A percentile compares a stretch with the other conserved stretches of the same genome.
phyloP scores from a whole-genome alignment of 1,140 invertebrate species.

The Orchesella cincta region DNA sequence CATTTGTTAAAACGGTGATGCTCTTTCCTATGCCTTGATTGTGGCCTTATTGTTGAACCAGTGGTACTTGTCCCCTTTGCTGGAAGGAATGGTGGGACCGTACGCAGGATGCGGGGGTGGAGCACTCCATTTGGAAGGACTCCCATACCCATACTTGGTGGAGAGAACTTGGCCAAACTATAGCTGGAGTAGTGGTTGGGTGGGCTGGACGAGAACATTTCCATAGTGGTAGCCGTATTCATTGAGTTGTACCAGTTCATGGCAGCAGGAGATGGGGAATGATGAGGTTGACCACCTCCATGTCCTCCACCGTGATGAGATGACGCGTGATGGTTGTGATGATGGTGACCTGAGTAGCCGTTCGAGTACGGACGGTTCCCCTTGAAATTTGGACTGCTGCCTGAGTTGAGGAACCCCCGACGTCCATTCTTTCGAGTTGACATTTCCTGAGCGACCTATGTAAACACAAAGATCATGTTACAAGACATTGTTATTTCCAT shows the following conservation, averaged over 20 bases:
- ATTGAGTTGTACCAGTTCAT: conserved; percentile 39
- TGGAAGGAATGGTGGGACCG: conserved; percentile 29
- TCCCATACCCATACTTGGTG: conserved; percentile 43
- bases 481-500: too few relatives aligned
- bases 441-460: conserved; percentile 38
- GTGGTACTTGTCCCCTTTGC: conserved; percentile 44
- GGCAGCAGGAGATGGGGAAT: conserved; percentile 39
- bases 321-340: conserved; percentile 15
- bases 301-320: conserved; percentile 14
- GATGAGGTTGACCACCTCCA: conserved; percentile 21
- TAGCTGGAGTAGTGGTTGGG: conserved; percentile 35
- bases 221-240: conserved; percentile 29
- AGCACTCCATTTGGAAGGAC: conserved; percentile 39
- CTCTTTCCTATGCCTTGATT: conserved; percentile 38
- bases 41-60: conserved; percentile 45
- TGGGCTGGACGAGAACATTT: conserved; percentile 36
- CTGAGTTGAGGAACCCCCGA: conserved; percentile 30
- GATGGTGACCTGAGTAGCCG: conserved; percentile 19
- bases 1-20: background rate
- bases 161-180: conserved; percentile 42
- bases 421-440: conserved; percentile 41
- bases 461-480: too few relatives aligned
- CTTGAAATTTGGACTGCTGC: conserved; percentile 40
- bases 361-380: conserved; percentile 35
- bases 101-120: conserved; percentile 33